Evolutionary conservation across 2,888 invertebrate genomes (phyloP), one percentile per base, ranked within the genome.

Genomic region (Polietes domitor): DNA sequence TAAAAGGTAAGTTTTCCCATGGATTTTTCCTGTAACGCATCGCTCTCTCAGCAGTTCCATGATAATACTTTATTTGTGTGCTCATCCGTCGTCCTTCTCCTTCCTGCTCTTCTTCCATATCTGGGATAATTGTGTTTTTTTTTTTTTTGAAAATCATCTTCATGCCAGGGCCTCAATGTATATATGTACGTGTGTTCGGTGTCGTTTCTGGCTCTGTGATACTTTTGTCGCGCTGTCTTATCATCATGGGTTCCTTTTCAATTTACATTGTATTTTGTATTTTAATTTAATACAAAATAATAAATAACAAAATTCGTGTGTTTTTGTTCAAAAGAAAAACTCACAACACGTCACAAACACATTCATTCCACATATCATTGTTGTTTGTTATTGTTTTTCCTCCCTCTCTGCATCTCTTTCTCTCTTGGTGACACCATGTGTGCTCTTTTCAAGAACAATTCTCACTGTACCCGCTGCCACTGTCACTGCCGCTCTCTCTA

Each of bases 321-420:
- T n/a, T n/a, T n/a, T 15, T 32, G 7, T 61, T 61, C 6, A 12
- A 61, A 61, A n/a, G 12, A 32, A 61, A 15, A 28, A 15, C 32
- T 32, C 28, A 61, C 61, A 12, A 32, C 61, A n/a, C 58, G 4
- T 61, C 61, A n/a, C 28, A 26, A n/a, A n/a, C 26, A 10, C 47
- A 15, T 47, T n/a, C 58, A 61, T 32, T 28, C 12, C n/a, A 32
- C 61, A 5, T 61, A 37, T 61, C 28, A 58, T 73, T 72, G 28
- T 28, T 74, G 58, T 32, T 68, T 43, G 28, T 41, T 68, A 43
- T 55, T 79, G 65, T 43, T 53, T 77, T 41, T 41, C 63, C 10
- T 55, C 37, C 28, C 47, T 37, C 24, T 26, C 6, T n/a, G n/a
- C 4, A 10, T 26, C 19, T 15, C 24, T 41, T 47, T 21, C 12